phyloP scores from a whole-genome alignment of 2,113 vertebrate species.

The Rallus limicola region DNA sequence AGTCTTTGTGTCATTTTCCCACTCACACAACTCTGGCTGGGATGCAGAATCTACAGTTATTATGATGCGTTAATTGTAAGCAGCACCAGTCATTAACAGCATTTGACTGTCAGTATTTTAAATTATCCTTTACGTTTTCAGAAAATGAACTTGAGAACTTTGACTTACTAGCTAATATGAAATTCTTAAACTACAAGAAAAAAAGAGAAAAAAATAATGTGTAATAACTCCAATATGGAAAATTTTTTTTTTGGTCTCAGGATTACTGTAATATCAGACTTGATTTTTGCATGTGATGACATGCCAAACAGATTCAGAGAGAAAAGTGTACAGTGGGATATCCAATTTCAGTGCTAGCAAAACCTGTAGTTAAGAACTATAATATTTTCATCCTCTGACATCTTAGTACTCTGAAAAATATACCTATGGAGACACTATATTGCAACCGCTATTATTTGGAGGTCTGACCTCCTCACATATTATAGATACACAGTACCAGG shows the following conservation, averaged over 20 bases:
- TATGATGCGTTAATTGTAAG: conserved; percentile 20
- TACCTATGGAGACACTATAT: neutral
- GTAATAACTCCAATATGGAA: neutral
- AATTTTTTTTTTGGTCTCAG: neutral
- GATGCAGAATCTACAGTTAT: conserved; percentile 16
- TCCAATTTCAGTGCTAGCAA: neutral
- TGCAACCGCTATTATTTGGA: neutral
- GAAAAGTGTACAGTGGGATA: neutral
- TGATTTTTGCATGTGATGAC: neutral
- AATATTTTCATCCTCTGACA: neutral
- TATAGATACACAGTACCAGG: neutral
- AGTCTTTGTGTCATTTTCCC: conserved; percentile 50
- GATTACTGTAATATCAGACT: neutral
- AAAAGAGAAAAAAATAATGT: neutral
- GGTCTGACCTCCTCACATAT: neutral
- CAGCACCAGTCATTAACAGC: conserved; percentile 21
- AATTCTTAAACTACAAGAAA: neutral
- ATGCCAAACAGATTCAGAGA: neutral
- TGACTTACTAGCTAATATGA: neutral
- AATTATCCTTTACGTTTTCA: neutral
- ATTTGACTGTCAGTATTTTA: neutral
- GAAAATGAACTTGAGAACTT: neutral
- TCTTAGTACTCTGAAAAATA: neutral
- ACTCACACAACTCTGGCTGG: conserved; percentile 15
- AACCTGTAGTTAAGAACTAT: neutral